Conservation (phyloP, 1,140 invertebrate genomes). For the Procambarus clarkii region DNA sequence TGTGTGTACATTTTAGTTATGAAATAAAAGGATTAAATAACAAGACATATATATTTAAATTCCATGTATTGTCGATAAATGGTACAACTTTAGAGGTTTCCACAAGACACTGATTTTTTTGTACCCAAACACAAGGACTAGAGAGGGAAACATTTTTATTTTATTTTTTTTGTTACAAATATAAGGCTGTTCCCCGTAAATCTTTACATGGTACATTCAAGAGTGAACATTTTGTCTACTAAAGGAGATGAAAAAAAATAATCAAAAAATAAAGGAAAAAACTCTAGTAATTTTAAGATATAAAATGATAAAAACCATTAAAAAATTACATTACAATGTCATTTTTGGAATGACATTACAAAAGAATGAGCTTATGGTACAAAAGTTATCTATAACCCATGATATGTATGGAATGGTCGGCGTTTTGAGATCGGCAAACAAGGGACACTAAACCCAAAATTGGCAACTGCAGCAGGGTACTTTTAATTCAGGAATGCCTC, state of each 20-base stretch:
- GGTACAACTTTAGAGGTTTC: slow-evolving; percentile 21
- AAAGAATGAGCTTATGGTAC: background rate
- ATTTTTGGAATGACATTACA: too few species aligned
- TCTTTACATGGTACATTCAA: background rate
- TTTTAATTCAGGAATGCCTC: background rate
- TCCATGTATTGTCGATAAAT: slow-evolving; percentile 46
- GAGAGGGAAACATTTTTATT: slow-evolving; percentile 17
- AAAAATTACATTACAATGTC: background rate
- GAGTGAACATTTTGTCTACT: slow-evolving; percentile 12
- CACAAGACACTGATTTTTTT: slow-evolving; percentile 33
- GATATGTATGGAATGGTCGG: slow-evolving; percentile 1
- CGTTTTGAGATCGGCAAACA: background rate
- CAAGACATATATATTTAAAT: background rate
- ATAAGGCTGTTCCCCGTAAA: slow-evolving; percentile 9
- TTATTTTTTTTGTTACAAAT: background rate
- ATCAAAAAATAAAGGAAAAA: background rate
- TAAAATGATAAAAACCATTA: background rate
- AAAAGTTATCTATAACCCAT: slow-evolving; percentile 14
- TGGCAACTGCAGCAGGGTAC: background rate
- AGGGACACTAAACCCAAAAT: background rate
- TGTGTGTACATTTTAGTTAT: too few species aligned
- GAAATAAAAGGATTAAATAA: too few species aligned
- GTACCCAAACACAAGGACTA: slow-evolving; percentile 54
- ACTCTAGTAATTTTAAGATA: background rate
- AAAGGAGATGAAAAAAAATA: background rate